Evolutionary conservation across 2,888 invertebrate genomes (phyloP), one percentile per base, ranked within the genome.

Genomic region (Thumatha senex): DNA sequence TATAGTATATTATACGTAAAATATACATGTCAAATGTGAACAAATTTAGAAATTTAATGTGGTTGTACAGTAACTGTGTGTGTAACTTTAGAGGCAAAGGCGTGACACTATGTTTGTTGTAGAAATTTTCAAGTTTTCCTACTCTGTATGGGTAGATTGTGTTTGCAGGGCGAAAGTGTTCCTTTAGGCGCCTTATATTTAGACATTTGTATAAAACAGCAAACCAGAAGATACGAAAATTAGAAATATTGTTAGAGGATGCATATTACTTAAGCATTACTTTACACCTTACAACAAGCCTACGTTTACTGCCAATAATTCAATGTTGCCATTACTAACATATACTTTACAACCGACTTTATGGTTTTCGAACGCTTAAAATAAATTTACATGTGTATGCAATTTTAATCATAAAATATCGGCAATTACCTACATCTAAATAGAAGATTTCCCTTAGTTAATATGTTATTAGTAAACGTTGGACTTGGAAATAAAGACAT

Each of bases 311-410:
- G 14, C 46, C 48, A 59, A 61, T 49, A 50, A 55, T 48, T 46
- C 54, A 58, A 56, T 56, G 52, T 49, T 40, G 43, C 40, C 51
- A 49, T 56, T 40, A 55, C 38, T 41, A 51, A 50, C 49, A 61
- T 56, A 29, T 15, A 57, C 50, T 66, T 65, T 56, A 75, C 56
- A 60, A 30, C 56, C 49, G n/a, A 12, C 44, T 70, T 70, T 61
- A 70, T 61, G 48, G 59, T 56, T 48, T 57, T 43, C 54, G 66
- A 41, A 61, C 53, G 48, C 42, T 72, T 68, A 71, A 75, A 67
- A 63, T 62, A 67, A 76, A 74, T 78, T 80, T 74, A 67, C 83
- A 78, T 66, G 62, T 59, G 61, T 64, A 67, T 71, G 81, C 65
- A 52, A 78, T 61, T 53, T 75, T 67, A 64, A 68, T 70, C 72